Base-by-base conservation (phyloP, 2,113 vertebrate species). In the Orientallactaga bullata region DNA sequence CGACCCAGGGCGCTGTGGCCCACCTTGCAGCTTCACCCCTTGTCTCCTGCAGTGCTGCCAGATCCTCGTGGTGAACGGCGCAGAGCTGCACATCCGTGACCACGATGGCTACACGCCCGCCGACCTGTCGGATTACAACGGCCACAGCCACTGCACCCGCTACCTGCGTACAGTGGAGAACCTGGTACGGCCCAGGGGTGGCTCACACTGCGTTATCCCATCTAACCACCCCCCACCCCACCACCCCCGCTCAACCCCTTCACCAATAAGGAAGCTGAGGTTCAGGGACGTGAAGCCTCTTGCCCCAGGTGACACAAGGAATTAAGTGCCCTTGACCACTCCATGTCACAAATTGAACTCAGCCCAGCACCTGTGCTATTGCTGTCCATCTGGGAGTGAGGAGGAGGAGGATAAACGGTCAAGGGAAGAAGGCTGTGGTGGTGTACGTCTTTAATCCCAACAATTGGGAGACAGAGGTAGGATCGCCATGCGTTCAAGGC, bases 101-200 rank as follows among this genome's bases (percentile, higher is more conserved):
- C 98, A 99, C 91, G 99, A 99, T 0, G 99, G 99, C 76, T 99
- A 99, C 98, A 99, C 99, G 0, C 99, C 99, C 0, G 99, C 99
- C 0, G 99, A 99, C 97, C 98, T 99, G 12, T 99, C 99, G 0
- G 99, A 99, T 84, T 99, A 99, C 97, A 99, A 99, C 0, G 99
- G 99, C 94, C 99, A 99, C 96, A 91, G 96, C 73, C 99, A 99
- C 97, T 99, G 99, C 93, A 99, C 99, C 97, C 99, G 99, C 98
- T 99, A 99, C 97, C 98, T 99, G 96, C 99, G 98, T 97, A 99
- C 98, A 0, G 99, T 99, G 95, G 99, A 99, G 97, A 99, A 99
- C 97, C 99, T 99, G 99, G 99, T 99, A 97, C 16, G 96, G 32
- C 79, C 61, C 17, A 6, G 35, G 20, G 0, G 0, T 26, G 0